Evolutionary conservation across 2,113 vertebrate species (phyloP).

Genomic region (Engystomops pustulosus): DNA sequence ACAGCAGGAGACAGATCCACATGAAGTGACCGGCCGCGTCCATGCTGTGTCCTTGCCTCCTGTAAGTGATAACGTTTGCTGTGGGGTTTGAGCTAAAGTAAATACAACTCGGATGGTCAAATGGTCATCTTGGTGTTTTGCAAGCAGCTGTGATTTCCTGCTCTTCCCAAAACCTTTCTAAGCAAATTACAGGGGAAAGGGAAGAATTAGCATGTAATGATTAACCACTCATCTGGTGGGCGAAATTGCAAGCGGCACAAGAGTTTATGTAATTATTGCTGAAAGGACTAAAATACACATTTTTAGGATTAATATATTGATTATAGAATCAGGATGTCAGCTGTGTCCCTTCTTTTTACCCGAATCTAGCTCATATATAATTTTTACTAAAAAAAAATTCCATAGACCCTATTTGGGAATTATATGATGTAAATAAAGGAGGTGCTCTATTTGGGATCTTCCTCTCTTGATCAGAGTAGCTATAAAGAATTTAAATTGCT

Average conservation of each 20-base stretch:
- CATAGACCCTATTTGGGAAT: no score
- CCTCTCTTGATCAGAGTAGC: no score
- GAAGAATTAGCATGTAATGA: slow-evolving; percentile 27
- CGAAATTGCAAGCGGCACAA: neutral
- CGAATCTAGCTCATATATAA: neutral
- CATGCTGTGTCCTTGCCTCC: slow-evolving; percentile 39
- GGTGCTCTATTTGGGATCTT: no score
- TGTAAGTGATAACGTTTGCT: neutral
- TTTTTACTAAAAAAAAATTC: no score
- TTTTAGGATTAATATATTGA: no score
- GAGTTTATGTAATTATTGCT: neutral
- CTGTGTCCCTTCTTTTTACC: neutral
- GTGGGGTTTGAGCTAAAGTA: slow-evolving; percentile 13
- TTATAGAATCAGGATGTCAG: no score
- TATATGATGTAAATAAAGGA: no score
- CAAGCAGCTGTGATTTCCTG: slow-evolving; percentile 42
- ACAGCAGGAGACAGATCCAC: neutral
- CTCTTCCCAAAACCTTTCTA: neutral
- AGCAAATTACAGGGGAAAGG: neutral
- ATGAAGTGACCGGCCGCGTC: neutral
- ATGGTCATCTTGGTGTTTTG: slow-evolving; percentile 35
- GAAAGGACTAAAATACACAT: no score
- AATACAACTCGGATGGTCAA: slow-evolving; percentile 29
- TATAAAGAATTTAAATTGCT: no score
- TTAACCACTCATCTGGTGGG: slow-evolving; percentile 36